These are phyloP conservation scores for Tubulanus polymorphus DNA, from an alignment of 2,888 invertebrate genomes.

Conservation along the genomic window DNA sequence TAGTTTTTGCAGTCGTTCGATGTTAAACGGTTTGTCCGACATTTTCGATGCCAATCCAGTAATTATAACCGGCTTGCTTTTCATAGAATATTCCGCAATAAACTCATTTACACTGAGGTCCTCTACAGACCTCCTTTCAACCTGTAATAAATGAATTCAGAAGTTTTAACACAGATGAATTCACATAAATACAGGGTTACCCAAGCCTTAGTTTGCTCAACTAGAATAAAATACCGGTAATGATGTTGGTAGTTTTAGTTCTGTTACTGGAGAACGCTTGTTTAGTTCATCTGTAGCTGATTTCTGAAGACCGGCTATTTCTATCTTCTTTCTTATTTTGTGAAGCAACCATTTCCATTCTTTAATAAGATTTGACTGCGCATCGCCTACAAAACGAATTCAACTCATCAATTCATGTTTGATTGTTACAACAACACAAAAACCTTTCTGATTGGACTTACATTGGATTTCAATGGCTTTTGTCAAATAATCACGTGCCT, in stretches of 20 bases:
- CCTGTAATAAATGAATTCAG: slow-evolving; percentile 20
- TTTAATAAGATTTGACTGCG: too few relatives aligned
- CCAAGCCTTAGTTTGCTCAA: background rate
- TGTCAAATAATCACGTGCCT: slow-evolving; percentile 26
- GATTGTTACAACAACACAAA: too few relatives aligned
- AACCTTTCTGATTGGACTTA: slow-evolving; percentile 3
- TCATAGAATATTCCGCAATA: slow-evolving; percentile 23
- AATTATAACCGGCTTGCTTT: slow-evolving; percentile 32
- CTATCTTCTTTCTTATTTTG: slow-evolving; percentile 17
- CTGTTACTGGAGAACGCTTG: background rate
- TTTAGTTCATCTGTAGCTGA: slow-evolving; percentile 18
- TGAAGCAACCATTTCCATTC: slow-evolving; percentile 25
- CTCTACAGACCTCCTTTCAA: slow-evolving; percentile 25
- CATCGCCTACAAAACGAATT: too few relatives aligned
- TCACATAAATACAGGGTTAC: background rate
- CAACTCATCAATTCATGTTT: too few relatives aligned
- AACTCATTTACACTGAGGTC: slow-evolving; percentile 28
- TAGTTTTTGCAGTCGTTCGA: slow-evolving; percentile 28
- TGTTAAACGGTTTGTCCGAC: slow-evolving; percentile 28
- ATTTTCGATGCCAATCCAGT: slow-evolving; percentile 27
- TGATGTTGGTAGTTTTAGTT: slow-evolving; percentile 19
- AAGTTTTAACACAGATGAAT: background rate
- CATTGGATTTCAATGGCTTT: slow-evolving; percentile 19
- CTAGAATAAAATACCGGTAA: slow-evolving; percentile 5
- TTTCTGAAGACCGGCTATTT: slow-evolving; percentile 14